Base-by-base conservation (phyloP, 2,888 invertebrate species). In the Dexiosoma caninum region DNA sequence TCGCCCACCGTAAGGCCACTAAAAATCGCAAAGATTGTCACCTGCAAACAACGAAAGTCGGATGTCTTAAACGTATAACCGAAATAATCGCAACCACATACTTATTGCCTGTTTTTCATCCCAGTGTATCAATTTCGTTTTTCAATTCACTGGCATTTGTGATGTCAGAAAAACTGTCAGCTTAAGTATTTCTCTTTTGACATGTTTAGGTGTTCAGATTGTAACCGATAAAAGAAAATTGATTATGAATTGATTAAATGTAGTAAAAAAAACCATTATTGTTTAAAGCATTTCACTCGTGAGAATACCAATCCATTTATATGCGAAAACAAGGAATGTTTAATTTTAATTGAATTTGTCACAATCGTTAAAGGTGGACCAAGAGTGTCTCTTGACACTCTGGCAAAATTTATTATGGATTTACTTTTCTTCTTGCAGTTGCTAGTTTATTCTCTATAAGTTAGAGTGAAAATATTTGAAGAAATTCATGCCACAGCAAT, bases 151-250 rank as follows among this genome's bases (percentile, higher is more conserved):
- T 60, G 19, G 12, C 57, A 42, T 59, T 62, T 64, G 23, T 42
- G n/a, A 42, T 51, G 77, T 72, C 53, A 59, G 40, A 27, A 42
- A 71, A 74, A 77, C 72, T 83, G 81, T 83, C 81, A 83, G 78
- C 72, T 79, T 81, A 83, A 81, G 83, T 81, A 79, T 70, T 81
- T 81, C 66, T 62, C 59, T 64, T 59, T 59, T 83, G 81, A 77
- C 81, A 83, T 82, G 64, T 83, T 79, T 81, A 70, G 82, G 81
- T 81, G 81, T 70, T 40, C 59, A 69, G 81, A 81, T 81, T 75
- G 64, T 27, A 75, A 62, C 42, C 62, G 82, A 82, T 82, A 82
- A 81, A 80, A 70, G 69, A 30, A 74, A 75, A 81, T 78, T 74
- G 74, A 80, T 75, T 82, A 71, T 66, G 75, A 78, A 77, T 74